Conservation (phyloP, 2,113 vertebrate genomes). For the Chlorocebus sabaeus region DNA sequence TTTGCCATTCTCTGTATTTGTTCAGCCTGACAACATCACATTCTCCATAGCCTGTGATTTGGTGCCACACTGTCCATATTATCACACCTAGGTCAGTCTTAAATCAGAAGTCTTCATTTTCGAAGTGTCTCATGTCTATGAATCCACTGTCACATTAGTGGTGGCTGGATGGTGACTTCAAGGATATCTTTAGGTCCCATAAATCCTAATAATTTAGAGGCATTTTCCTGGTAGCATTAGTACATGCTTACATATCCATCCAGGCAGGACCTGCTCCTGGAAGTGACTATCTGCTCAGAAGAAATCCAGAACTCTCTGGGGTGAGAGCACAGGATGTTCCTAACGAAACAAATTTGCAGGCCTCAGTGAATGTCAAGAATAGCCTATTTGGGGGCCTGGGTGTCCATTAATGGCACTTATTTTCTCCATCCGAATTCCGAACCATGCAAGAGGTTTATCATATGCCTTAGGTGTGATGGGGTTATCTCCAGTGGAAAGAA, state of each 20-base stretch:
- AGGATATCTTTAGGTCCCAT: not conserved
- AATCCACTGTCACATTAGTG: not conserved
- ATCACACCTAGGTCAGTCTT: not conserved
- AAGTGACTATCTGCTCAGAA: not conserved
- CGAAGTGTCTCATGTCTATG: not conserved
- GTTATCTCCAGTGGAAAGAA: not conserved
- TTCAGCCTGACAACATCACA: not conserved
- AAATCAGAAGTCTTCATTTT: conserved; percentile 14
- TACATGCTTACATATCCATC: not conserved
- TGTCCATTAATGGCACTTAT: not conserved
- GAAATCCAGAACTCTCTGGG: not conserved
- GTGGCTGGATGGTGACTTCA: not conserved
- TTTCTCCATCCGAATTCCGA: not conserved
- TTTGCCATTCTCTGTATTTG: not conserved
- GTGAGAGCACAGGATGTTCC: not conserved
- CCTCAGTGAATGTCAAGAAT: not conserved
- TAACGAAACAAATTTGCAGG: not conserved
- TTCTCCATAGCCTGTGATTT: rapidly evolving
- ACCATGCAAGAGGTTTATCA: not conserved
- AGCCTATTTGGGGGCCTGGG: not conserved
- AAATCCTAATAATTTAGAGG: not conserved
- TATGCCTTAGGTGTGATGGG: not conserved
- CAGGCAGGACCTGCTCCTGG: not conserved
- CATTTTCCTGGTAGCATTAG: not conserved
- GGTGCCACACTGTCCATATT: not conserved